Conservation (phyloP, 2,888 invertebrate genomes). For the Campoletis raptor region DNA sequence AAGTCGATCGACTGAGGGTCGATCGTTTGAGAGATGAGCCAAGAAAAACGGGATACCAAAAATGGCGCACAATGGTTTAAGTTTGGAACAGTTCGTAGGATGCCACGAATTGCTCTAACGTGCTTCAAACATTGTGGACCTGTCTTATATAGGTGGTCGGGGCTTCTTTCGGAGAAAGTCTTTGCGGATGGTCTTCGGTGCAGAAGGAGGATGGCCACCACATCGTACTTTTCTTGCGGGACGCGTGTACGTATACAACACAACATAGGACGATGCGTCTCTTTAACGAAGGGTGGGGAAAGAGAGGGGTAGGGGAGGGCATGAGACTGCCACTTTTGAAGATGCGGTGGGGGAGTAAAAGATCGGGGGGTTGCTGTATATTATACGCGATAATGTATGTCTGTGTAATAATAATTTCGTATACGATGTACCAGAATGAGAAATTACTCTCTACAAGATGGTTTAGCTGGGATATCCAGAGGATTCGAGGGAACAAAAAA, state of each 20-base stretch:
- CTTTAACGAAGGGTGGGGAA: slow-evolving; percentile 68
- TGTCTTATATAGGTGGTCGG: slow-evolving; percentile 83
- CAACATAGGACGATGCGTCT: slow-evolving; percentile 75
- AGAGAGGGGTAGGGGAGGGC: slow-evolving; percentile 57
- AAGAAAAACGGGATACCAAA: slow-evolving; percentile 38
- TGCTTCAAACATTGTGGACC: slow-evolving; percentile 82
- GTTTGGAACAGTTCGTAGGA: slow-evolving; percentile 62
- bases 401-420: slow-evolving; percentile 10
- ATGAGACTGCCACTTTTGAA: slow-evolving; percentile 17
- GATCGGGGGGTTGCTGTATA: slow-evolving; percentile 59
- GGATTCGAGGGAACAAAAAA: neutral
- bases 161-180: slow-evolving; percentile 84
- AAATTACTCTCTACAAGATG: slow-evolving; percentile 26
- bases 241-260: slow-evolving; percentile 39
- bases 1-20: slow-evolving; percentile 23
- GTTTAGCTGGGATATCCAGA: neutral
- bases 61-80: slow-evolving; percentile 40
- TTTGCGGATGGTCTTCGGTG: slow-evolving; percentile 72
- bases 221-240: slow-evolving; percentile 33
- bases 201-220: slow-evolving; percentile 69
- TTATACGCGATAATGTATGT: slow-evolving; percentile 27
- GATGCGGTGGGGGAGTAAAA: slow-evolving; percentile 58
- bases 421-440: slow-evolving; percentile 32
- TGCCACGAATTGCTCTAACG: slow-evolving; percentile 83
- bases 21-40: slow-evolving; percentile 1